Evolutionary conservation across 1,140 invertebrate genomes (phyloP).

Genomic region (Colletes latitarsis): DNA sequence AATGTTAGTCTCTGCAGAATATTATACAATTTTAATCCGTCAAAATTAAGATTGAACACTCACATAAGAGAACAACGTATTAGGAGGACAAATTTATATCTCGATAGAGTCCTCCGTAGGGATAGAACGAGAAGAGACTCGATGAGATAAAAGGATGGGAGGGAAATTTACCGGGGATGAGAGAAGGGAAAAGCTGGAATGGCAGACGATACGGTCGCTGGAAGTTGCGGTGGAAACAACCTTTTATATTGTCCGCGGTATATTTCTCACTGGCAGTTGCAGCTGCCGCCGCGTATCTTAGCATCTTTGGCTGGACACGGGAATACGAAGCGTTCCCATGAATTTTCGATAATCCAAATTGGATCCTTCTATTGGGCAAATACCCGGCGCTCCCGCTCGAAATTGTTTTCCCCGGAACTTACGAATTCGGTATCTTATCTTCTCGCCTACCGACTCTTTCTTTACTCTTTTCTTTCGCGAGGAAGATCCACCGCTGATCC

Average conservation of each 20-base stretch:
- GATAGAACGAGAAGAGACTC: too few relatives aligned
- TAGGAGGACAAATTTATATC: too few relatives aligned
- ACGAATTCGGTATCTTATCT: constrained; percentile 29
- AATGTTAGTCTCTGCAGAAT: too few relatives aligned
- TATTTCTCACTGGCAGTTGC: constrained; percentile 34
- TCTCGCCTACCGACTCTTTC: background rate
- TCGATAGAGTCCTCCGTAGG: background rate
- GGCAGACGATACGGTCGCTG: constrained; percentile 28
- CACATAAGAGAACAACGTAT: too few relatives aligned
- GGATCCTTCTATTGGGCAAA: constrained; percentile 71
- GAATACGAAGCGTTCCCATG: constrained; percentile 70
- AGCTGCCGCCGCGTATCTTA: constrained; percentile 41
- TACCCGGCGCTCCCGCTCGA: constrained; percentile 27
- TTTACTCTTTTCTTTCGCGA: background rate
- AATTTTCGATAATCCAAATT: constrained; percentile 79
- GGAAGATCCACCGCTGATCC: background rate
- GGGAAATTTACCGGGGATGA: background rate
- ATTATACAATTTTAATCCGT: too few relatives aligned
- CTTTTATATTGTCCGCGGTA: constrained; percentile 67
- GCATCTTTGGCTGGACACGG: constrained; percentile 65
- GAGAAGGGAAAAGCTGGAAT: constrained; percentile 21
- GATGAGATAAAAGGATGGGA: background rate
- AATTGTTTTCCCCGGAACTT: constrained; percentile 56
- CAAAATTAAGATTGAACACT: too few relatives aligned
- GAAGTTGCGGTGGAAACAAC: constrained; percentile 44